Base-by-base conservation (phyloP, 2,113 vertebrate genomes). In the Calidris pugnax region DNA sequence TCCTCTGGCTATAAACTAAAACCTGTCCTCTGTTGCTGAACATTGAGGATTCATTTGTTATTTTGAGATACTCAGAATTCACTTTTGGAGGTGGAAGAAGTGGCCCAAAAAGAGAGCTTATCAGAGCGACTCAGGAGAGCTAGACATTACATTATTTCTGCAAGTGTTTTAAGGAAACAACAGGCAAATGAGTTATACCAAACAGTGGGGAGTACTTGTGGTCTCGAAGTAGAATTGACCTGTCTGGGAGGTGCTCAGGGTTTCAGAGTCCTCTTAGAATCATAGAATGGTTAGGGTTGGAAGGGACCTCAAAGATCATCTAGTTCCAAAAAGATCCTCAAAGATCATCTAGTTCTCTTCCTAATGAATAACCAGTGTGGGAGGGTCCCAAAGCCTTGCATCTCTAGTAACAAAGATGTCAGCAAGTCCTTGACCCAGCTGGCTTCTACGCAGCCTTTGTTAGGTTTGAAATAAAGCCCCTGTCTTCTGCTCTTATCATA, bases 281-380 rank as follows among this genome's bases (percentile, higher is more conserved):
- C n/a, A n/a, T n/a, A n/a, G n/a, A n/a, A n/a, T n/a, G n/a, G n/a
- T n/a, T n/a, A n/a, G n/a, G n/a, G n/a, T n/a, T n/a, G n/a, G n/a
- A n/a, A n/a, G n/a, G n/a, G n/a, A n/a, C n/a, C n/a, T n/a, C n/a
- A n/a, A n/a, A n/a, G n/a, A n/a, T n/a, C n/a, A n/a, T n/a, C n/a
- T n/a, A n/a, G n/a, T n/a, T n/a, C n/a, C n/a, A n/a, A n/a, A n/a
- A n/a, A n/a, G n/a, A n/a, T n/a, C n/a, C n/a, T n/a, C n/a, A n/a
- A n/a, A n/a, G n/a, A n/a, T n/a, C n/a, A n/a, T n/a, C n/a, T n/a
- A n/a, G n/a, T n/a, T n/a, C n/a, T n/a, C 28, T n/a, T 59, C 48
- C 1, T 1, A 41, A 53, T 4, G 20, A 32, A 1, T 24, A 60
- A 22, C 8, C 47, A 77, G 21, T 19, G 30, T 4, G 4, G 33